phyloP scores from a whole-genome alignment of 2,797 vertebrate species.

The Chanos chanos region DNA sequence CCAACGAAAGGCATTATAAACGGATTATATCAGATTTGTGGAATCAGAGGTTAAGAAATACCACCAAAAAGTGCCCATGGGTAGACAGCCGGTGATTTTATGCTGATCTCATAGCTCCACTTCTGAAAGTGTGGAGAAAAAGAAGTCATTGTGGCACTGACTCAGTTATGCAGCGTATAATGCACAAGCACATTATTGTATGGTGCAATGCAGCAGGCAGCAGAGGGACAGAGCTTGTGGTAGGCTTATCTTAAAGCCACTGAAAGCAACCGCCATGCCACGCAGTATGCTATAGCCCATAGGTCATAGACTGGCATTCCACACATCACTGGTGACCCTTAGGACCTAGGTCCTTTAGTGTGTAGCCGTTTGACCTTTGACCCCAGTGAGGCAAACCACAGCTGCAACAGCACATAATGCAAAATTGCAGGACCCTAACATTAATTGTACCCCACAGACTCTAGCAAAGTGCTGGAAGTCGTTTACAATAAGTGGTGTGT shows the following conservation, averaged over 20 bases:
- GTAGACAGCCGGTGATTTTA: not conserved
- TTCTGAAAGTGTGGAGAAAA: slow-evolving; percentile 41
- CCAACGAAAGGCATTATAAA: too few relatives aligned
- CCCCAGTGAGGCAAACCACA: slow-evolving; percentile 47
- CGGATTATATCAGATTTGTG: too few relatives aligned
- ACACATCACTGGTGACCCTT: slow-evolving; percentile 59
- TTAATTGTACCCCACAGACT: slow-evolving; percentile 15
- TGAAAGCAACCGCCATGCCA: slow-evolving; percentile 50
- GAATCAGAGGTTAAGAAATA: too few relatives aligned
- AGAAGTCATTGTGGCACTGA: slow-evolving; percentile 61
- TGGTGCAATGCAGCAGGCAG: slow-evolving; percentile 53
- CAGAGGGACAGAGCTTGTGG: slow-evolving; percentile 44
- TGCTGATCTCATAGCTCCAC: slow-evolving; percentile 55
- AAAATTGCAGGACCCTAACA: slow-evolving; percentile 6
- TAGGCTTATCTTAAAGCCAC: slow-evolving; percentile 56
- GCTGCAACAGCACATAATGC: slow-evolving; percentile 43
- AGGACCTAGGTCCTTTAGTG: slow-evolving; percentile 44
- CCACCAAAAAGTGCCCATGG: slow-evolving; percentile 16
- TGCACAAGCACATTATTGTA: slow-evolving; percentile 59
- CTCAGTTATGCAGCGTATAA: slow-evolving; percentile 59
- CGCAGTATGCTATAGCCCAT: slow-evolving; percentile 54
- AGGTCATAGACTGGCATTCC: slow-evolving; percentile 58
- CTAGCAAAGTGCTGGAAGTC: slow-evolving; percentile 4
- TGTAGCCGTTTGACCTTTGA: slow-evolving; percentile 70
- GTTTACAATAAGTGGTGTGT: slow-evolving; percentile 7